Evolutionary conservation across 2,797 vertebrate genomes (phyloP), one percentile per base, ranked within the genome.

Genomic region (Chelon labrosus): DNA sequence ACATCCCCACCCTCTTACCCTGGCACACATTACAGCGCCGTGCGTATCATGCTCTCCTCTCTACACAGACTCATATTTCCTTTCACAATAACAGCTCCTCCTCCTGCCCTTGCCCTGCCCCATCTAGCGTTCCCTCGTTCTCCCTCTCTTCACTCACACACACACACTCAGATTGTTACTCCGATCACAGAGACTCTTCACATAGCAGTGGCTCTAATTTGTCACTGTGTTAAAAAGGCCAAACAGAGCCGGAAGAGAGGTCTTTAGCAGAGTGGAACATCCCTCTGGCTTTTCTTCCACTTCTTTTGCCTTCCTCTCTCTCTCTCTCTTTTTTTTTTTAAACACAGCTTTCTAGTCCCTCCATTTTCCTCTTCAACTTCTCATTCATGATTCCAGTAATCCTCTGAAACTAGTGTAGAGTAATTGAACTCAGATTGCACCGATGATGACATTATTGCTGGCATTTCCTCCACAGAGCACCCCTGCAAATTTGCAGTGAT

Each of bases 11-110:
- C 86, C 90, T 84, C 75, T 72, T 51, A 79, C 69, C 55, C 87
- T 79, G 82, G 82, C 87, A 90, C 77, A 87, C 76, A 90, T 85
- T 75, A 72, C 73, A 64, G 73, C 72, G 22, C 68, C 44, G 71
- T 69, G 72, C 83, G 69, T 76, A 89, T 89, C 84, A 82, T 77
- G 73, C 80, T 80, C 85, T 81, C 77, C 70, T 80, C 85, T 84
- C 81, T 73, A 83, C 86, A 82, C 85, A 77, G 85, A 79, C 88
- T 90, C 88, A 84, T 87, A 88, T 91, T 89, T 91, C 88, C 85
- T 86, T 75, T 89, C 76, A 75, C 85, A 87, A 88, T 77, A 89
- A 89, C 82, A 86, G 64, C 83, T 72, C 80, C 80, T 3, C 88
- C 89, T 66, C 72, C 67, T 57, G 49, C 68, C 76, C 72, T 80